These are phyloP conservation scores for Mormyrus iriodes DNA, from an alignment of 2,113 vertebrate genomes.

Conservation along the genomic window DNA sequence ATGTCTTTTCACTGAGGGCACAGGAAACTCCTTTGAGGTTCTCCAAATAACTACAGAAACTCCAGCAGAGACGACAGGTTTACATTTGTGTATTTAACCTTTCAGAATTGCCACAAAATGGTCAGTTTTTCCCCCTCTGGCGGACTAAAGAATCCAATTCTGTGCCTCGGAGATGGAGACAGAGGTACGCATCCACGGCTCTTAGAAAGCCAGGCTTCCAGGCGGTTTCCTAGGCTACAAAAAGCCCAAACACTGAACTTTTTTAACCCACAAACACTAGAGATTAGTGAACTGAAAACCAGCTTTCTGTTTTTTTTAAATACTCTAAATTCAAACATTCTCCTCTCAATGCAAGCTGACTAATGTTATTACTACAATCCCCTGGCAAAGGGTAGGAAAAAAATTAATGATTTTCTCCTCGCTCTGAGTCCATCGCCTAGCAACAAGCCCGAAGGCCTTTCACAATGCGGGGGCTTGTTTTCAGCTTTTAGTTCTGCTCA, in stretches of 20 bases:
- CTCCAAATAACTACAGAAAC: neutral
- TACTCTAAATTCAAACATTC: slow-evolving; percentile 57
- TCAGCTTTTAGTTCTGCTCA: slow-evolving; percentile 73
- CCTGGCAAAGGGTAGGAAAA: slow-evolving; percentile 48
- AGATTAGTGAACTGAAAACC: slow-evolving; percentile 42
- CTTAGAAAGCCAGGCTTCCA: slow-evolving; percentile 57
- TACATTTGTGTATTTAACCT: slow-evolving; percentile 47
- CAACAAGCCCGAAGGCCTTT: slow-evolving; percentile 67
- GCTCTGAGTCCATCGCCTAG: slow-evolving; percentile 64
- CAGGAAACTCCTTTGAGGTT: neutral
- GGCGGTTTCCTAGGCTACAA: slow-evolving; percentile 72
- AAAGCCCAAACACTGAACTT: slow-evolving; percentile 64
- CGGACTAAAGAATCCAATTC: slow-evolving; percentile 49
- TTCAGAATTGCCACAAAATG: slow-evolving; percentile 36
- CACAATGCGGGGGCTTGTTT: slow-evolving; percentile 80
- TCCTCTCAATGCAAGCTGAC: slow-evolving; percentile 51
- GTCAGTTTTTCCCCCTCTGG: neutral
- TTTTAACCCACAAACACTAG: slow-evolving; percentile 57
- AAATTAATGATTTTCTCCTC: slow-evolving; percentile 40
- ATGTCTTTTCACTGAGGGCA: neutral
- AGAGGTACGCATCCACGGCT: slow-evolving; percentile 60
- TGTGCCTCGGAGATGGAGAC: slow-evolving; percentile 46
- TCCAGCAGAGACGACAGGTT: slow-evolving; percentile 32
- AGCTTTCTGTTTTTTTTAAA: slow-evolving; percentile 50
- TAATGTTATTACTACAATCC: slow-evolving; percentile 65